Conservation (phyloP, 2,888 invertebrate genomes). For the Heliothis peltigera region DNA sequence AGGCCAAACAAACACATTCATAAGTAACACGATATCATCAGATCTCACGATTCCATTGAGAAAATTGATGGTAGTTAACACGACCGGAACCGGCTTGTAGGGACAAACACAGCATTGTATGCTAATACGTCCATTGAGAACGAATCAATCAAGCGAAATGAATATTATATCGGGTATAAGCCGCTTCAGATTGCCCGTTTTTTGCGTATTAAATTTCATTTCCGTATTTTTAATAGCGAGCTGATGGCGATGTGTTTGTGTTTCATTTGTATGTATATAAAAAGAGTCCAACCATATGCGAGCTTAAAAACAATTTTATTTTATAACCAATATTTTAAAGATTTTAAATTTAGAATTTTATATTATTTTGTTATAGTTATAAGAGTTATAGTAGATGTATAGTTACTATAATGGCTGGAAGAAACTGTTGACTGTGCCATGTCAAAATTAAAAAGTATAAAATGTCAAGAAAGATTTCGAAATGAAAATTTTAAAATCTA, state of each 20-base stretch:
- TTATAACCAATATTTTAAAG: not conserved
- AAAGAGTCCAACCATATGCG: not conserved
- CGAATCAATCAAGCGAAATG: slow-evolving; percentile 62
- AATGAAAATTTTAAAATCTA: slow-evolving; percentile 63
- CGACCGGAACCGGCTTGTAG: slow-evolving; percentile 48
- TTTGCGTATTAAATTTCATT: slow-evolving; percentile 41
- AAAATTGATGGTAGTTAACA: slow-evolving; percentile 52
- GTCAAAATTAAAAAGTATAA: slow-evolving; percentile 61
- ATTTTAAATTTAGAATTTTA: too few relatives aligned
- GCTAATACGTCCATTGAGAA: slow-evolving; percentile 63
- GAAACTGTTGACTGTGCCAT: slow-evolving; percentile 40
- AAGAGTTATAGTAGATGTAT: too few relatives aligned
- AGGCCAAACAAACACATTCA: slow-evolving; percentile 7
- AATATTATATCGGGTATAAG: slow-evolving; percentile 48
- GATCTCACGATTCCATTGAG: slow-evolving; percentile 55
- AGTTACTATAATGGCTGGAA: too few relatives aligned
- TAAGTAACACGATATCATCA: slow-evolving; percentile 45
- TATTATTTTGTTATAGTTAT: too few relatives aligned
- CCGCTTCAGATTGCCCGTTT: slow-evolving; percentile 24
- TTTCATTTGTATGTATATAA: slow-evolving; percentile 16
- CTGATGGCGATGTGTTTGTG: slow-evolving; percentile 9
- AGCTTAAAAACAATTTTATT: too few relatives aligned
- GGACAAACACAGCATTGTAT: slow-evolving; percentile 61
- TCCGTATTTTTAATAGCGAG: slow-evolving; percentile 18
- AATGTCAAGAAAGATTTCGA: slow-evolving; percentile 72